Base-by-base conservation (phyloP, 2,888 invertebrate species). In the Hetaerina titia region DNA sequence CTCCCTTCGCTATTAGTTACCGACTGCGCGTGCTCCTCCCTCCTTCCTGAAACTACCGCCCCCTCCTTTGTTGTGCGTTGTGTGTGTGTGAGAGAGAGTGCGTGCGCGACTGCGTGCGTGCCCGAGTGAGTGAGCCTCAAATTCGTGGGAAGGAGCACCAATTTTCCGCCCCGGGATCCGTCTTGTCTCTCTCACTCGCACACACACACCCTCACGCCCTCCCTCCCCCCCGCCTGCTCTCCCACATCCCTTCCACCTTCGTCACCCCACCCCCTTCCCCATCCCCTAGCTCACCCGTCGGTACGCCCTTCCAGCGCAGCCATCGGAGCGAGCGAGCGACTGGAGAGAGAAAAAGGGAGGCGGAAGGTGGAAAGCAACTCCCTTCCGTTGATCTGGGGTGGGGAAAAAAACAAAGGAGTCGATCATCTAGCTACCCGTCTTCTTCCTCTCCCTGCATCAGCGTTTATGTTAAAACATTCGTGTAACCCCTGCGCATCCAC, bases 81-180 rank as follows among this genome's bases (percentile, higher is more conserved):
- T 45, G 45, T 45, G 45, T 45, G 45, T 4, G 45, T 45, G 45
- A 45, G 45, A 45, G 45, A 45, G 45, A 45, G 45, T 45, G 45
- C 45, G 45, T 45, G 45, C 45, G 45, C 45, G 45, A 45, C 1
- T 45, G 60, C 60, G 13, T 60, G 2, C 13, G 60, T 60, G 60
- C 60, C 11, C 60, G 60, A 17, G 60, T 15, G 60, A 15, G 60
- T 17, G 89, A 15, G 19, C 5, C 56, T 57, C 56, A 56, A 31
- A 58, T 56, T 90, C 90, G 90, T 90, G 90, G 90, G 90, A 90
- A 90, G 90, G 58, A n/a, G 58, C 60, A 58, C 90, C 90, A 90
- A 90, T 60, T 90, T 81, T 90, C 90, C 90, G 13, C 90, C 90
- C 17, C 25, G n/a, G n/a, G 58, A n/a, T 25, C 60, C 25, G 31